Conservation (phyloP, 1,140 invertebrate species). For the Drosophila hydei region DNA sequence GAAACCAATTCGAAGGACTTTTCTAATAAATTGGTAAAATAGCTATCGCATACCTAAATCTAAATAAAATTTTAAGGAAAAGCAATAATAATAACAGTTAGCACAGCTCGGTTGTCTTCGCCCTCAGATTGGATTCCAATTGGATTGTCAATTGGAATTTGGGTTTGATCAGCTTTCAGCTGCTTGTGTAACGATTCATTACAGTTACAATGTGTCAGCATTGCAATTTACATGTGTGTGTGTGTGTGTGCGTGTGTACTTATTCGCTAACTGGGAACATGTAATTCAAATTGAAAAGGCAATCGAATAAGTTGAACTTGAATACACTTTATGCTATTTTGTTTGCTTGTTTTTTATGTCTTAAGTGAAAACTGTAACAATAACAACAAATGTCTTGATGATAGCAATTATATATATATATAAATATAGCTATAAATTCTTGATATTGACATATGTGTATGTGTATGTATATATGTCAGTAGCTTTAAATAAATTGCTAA, state of each 20-base stretch:
- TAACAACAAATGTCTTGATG: conserved; percentile 36
- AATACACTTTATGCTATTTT: conserved; percentile 21
- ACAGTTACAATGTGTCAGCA: too few relatives aligned
- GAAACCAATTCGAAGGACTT: too few relatives aligned
- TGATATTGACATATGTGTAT: conserved; percentile 6
- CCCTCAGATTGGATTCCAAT: conserved; percentile 1
- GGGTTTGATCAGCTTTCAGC: background rate
- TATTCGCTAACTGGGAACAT: conserved; percentile 34
- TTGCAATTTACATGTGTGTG: too few relatives aligned
- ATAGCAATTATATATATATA: conserved; percentile 3
- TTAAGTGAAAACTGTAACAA: conserved; percentile 29
- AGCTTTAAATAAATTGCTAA: background rate
- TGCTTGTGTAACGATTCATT: background rate
- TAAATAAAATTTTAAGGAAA: too few relatives aligned
- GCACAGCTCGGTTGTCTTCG: background rate
- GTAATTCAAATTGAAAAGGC: conserved; percentile 40
- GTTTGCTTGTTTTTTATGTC: conserved; percentile 4
- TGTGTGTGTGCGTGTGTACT: too few relatives aligned
- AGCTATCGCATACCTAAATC: too few relatives aligned
- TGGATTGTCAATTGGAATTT: background rate
- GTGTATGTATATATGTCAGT: background rate
- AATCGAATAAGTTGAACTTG: conserved; percentile 45
- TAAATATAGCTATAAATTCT: conserved; percentile 5
- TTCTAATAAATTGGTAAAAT: too few relatives aligned
- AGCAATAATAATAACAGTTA: too few relatives aligned